A percentile compares a stretch with the other conserved stretches of the same genome.
These are phyloP conservation scores for Chunga burmeisteri DNA, from an alignment of 2,113 vertebrate species.

Conservation along the genomic window DNA sequence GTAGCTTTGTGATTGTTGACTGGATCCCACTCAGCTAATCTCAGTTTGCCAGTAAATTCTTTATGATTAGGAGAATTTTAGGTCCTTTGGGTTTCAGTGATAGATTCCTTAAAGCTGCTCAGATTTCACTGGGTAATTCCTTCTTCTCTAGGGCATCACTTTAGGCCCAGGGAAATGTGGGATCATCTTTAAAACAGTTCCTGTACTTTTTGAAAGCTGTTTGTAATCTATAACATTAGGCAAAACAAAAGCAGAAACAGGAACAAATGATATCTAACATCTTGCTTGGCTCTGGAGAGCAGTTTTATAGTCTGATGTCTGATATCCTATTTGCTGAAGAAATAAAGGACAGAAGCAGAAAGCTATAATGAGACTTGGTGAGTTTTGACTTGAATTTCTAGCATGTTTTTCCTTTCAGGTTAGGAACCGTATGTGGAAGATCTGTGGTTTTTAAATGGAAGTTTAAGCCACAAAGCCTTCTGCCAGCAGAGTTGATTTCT, in stretches of 20 bases:
- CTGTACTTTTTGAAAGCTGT: neutral
- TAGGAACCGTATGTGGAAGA: neutral
- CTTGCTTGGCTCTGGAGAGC: neutral
- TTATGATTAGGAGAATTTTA: neutral
- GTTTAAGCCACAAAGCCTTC: constrained; percentile 5
- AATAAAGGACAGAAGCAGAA: neutral
- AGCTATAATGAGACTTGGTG: neutral
- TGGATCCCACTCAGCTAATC: neutral
- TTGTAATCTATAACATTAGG: neutral
- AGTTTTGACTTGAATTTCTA: constrained; percentile 6
- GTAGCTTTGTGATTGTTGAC: neutral
- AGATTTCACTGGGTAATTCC: neutral
- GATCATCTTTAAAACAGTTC: neutral
- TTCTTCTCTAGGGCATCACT: neutral
- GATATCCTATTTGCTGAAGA: neutral
- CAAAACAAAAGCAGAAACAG: neutral
- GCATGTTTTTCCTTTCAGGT: neutral
- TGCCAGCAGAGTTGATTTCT: neutral
- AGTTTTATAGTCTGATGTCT: neutral
- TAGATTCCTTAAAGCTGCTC: neutral
- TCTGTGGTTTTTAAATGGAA: neutral
- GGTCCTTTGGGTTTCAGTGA: neutral
- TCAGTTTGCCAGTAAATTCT: neutral
- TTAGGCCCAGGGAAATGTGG: neutral
- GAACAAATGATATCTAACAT: neutral